Percentiles rank a stretch among this genome's conserved stretches.
Conservation (phyloP, 2,113 vertebrate genomes). For the Narcine bancroftii region DNA sequence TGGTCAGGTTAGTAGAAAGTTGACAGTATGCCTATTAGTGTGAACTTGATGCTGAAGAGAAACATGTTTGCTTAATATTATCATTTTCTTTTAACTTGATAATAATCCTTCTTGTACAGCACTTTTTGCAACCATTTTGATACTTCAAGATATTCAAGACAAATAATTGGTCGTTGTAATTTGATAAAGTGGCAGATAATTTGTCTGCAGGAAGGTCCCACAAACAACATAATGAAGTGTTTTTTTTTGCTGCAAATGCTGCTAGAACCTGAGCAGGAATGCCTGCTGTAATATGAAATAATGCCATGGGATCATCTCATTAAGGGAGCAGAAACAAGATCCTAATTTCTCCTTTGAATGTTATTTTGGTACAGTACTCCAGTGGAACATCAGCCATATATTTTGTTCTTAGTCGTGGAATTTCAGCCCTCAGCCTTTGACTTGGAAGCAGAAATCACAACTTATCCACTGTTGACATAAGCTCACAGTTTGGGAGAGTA, state of each 20-base stretch:
- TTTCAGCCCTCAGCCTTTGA: background rate
- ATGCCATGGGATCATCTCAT: background rate
- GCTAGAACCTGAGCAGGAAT: background rate
- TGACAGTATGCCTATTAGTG: slow-evolving; percentile 4
- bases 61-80: background rate
- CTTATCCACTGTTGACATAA: background rate
- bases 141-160: background rate
- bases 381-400: background rate
- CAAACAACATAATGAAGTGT: background rate
- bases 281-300: background rate
- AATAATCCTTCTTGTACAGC: background rate
- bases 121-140: background rate
- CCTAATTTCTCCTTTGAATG: background rate
- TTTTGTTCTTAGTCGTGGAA: background rate
- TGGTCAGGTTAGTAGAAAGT: slow-evolving; percentile 52
- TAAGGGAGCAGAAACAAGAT: background rate
- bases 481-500: background rate
- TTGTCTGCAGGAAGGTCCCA: background rate
- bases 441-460: background rate
- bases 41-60: background rate
- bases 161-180: background rate
- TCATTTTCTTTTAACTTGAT: too few species aligned
- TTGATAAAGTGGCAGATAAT: background rate
- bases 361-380: background rate
- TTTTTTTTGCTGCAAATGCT: background rate